These are phyloP conservation scores for Danio choprae DNA, from an alignment of 2,797 vertebrate species.

Conservation along the genomic window DNA sequence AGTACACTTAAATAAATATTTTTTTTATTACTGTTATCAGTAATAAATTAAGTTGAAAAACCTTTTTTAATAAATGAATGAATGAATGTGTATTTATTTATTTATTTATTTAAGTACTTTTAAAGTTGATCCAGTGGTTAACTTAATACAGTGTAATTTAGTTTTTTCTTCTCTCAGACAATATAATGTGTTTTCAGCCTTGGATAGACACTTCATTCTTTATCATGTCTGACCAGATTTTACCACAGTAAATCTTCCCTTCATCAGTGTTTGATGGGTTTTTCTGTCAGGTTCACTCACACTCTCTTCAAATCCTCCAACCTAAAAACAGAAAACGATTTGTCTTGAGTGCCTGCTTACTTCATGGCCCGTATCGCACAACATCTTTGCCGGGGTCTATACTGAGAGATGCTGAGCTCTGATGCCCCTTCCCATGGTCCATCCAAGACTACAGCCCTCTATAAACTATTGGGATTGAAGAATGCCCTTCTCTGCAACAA, in stretches of 20 bases:
- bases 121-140: too few species aligned
- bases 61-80: too few species aligned
- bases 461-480: conserved; percentile 37
- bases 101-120: too few species aligned
- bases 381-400: conserved; percentile 6
- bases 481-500: conserved; percentile 41
- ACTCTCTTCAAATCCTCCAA: background rate
- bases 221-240: conserved; percentile 11
- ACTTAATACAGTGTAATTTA: background rate
- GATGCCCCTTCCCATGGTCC: conserved; percentile 34
- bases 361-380: conserved; percentile 23
- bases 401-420: conserved; percentile 27
- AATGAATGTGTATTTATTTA: too few species aligned
- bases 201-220: background rate
- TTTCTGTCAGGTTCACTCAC: conserved; percentile 1
- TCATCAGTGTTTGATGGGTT: background rate
- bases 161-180: background rate
- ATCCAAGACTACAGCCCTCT: conserved; percentile 32
- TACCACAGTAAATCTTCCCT: background rate
- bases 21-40: too few species aligned
- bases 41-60: too few species aligned
- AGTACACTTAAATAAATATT: too few species aligned
- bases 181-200: background rate
- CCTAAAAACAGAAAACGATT: conserved; percentile 26
- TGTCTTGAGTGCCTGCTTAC: conserved; percentile 14